phyloP scores from a whole-genome alignment of 2,113 vertebrate species.

The Oncorhynchus clarkii region DNA sequence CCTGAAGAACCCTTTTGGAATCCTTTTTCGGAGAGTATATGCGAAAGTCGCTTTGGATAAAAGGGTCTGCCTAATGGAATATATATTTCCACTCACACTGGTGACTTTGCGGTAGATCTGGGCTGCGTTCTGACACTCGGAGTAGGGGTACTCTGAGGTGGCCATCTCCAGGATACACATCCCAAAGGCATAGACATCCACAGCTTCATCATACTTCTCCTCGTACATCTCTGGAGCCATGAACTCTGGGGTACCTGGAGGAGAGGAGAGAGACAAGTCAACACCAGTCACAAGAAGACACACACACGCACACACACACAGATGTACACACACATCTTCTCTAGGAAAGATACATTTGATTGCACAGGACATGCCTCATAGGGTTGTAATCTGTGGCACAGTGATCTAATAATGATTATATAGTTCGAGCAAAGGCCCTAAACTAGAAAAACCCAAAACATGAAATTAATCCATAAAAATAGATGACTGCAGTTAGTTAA shows the following conservation, averaged over 20 bases:
- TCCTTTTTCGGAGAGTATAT: too few species aligned
- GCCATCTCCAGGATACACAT: slow-evolving; percentile 99
- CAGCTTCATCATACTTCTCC: slow-evolving; percentile 95
- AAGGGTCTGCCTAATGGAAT: too few species aligned
- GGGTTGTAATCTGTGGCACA: too few species aligned
- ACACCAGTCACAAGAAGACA: not conserved
- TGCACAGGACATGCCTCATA: too few species aligned
- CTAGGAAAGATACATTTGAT: too few species aligned
- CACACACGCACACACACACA: not conserved
- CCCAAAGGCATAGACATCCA: slow-evolving; percentile 96
- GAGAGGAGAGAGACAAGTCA: not conserved
- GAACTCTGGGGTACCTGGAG: slow-evolving; percentile 93
- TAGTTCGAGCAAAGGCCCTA: too few species aligned
- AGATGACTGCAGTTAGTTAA: not conserved
- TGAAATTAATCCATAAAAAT: not conserved
- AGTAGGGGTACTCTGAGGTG: too few species aligned
- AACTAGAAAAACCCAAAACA: not conserved
- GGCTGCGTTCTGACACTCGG: too few species aligned
- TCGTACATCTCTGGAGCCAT: slow-evolving; percentile 71
- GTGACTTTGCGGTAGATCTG: too few species aligned
- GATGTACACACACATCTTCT: too few species aligned
- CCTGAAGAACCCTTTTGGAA: too few species aligned
- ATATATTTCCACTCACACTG: slow-evolving; percentile 30
- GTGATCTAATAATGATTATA: too few species aligned
- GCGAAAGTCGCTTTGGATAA: not conserved